A percentile compares a stretch with the other conserved stretches of the same genome.
These are phyloP conservation scores for Cryptus armator DNA, from an alignment of 2,888 invertebrate species.

Conservation along the genomic window DNA sequence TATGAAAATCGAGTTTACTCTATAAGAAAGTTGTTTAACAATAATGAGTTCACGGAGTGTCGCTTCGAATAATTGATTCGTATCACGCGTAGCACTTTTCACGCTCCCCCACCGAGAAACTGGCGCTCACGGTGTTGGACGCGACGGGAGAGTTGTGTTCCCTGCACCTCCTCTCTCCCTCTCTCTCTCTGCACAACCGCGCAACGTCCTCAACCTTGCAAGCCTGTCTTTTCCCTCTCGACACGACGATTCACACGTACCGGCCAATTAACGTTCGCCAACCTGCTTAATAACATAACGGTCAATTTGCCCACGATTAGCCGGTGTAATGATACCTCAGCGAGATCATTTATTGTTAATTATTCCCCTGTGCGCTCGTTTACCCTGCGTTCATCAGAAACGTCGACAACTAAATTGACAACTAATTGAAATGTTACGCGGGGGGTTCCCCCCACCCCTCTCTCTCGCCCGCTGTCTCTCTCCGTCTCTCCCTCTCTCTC, in stretches of 20 bases:
- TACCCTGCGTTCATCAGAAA: slow-evolving; percentile 76
- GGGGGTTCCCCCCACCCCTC: slow-evolving; percentile 27
- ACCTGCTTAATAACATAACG: slow-evolving; percentile 83
- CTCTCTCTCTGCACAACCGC: slow-evolving; percentile 7
- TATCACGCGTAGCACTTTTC: slow-evolving; percentile 66
- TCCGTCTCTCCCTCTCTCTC: neutral
- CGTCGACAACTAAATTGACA: slow-evolving; percentile 84
- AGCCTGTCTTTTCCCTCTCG: slow-evolving; percentile 57
- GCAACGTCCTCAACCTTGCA: slow-evolving; percentile 44
- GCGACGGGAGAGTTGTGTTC: slow-evolving; percentile 19
- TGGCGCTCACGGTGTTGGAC: slow-evolving; percentile 9
- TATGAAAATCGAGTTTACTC: slow-evolving; percentile 27
- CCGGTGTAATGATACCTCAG: slow-evolving; percentile 80
- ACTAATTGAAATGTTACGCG: slow-evolving; percentile 83
- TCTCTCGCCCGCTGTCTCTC: slow-evolving; percentile 19
- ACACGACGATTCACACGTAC: slow-evolving; percentile 77
- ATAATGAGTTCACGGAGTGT: slow-evolving; percentile 59
- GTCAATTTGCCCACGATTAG: slow-evolving; percentile 83
- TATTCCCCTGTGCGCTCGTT: slow-evolving; percentile 76
- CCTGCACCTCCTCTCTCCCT: slow-evolving; percentile 20
- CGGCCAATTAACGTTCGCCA: slow-evolving; percentile 78
- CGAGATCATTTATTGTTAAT: slow-evolving; percentile 83
- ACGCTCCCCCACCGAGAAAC: slow-evolving; percentile 64
- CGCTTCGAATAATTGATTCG: slow-evolving; percentile 70
- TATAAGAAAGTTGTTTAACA: slow-evolving; percentile 43